phyloP scores from a whole-genome alignment of 2,888 invertebrate genomes.

The Eupithecia insigniata region DNA sequence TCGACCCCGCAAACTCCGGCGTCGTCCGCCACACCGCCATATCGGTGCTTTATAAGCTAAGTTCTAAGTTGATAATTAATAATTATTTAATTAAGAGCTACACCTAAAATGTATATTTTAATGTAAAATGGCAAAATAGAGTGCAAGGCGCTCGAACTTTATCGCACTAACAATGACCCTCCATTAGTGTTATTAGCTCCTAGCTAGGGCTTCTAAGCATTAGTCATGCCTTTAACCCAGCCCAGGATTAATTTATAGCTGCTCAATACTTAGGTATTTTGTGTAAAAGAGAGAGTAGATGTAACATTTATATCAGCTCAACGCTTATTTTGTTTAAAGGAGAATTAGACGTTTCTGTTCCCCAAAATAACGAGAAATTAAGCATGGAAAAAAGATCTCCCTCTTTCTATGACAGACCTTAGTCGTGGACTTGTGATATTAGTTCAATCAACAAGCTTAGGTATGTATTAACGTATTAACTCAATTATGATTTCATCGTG shows the following conservation, averaged over 20 bases:
- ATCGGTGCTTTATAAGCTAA: too few relatives aligned
- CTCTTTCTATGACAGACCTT: too few relatives aligned
- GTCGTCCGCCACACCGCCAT: too few relatives aligned
- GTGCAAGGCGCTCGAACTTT: conserved; percentile 19
- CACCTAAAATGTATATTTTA: background rate
- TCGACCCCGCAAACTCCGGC: too few relatives aligned
- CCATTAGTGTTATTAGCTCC: conserved; percentile 10
- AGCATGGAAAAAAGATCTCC: background rate
- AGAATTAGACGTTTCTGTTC: background rate
- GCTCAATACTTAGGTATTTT: background rate
- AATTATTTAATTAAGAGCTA: background rate
- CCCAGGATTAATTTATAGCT: background rate
- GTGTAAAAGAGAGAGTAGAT: too few relatives aligned
- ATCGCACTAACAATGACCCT: background rate
- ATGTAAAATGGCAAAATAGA: background rate
- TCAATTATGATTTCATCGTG: conserved; percentile 47
- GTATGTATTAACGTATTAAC: conserved; percentile 18
- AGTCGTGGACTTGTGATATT: background rate
- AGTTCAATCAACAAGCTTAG: conserved; percentile 1
- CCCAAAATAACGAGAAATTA: background rate
- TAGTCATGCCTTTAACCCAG: background rate
- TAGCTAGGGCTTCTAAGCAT: conserved; percentile 8
- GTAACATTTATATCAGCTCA: too few relatives aligned
- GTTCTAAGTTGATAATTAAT: too few relatives aligned
- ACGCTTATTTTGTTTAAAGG: too few relatives aligned